A percentile compares a stretch with the other conserved stretches of the same genome.
phyloP scores from a whole-genome alignment of 2,113 vertebrate genomes.

The Otis tarda region DNA sequence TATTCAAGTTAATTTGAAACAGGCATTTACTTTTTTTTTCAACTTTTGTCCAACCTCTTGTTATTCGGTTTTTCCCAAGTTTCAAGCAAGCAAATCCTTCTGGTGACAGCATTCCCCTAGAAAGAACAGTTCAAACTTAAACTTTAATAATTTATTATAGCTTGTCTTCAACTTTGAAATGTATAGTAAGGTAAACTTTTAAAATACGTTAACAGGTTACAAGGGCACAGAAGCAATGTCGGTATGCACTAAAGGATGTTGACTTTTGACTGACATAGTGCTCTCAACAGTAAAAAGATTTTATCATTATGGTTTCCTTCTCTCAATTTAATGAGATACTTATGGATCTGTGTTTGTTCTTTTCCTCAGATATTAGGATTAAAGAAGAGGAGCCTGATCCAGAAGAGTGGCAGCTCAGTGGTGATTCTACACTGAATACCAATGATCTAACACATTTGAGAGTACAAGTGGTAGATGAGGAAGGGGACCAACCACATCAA shows the following conservation, averaged over 20 bases:
- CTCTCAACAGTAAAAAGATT: slow-evolving; percentile 25
- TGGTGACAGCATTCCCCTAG: neutral
- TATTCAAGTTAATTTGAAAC: neutral
- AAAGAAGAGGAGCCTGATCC: slow-evolving; percentile 97
- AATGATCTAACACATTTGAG: slow-evolving; percentile 95
- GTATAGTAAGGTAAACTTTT: slow-evolving; percentile 38
- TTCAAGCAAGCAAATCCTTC: neutral
- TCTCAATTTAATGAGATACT: slow-evolving; percentile 38
- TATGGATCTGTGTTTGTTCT: slow-evolving; percentile 59
- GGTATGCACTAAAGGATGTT: slow-evolving; percentile 8
- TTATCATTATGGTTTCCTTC: slow-evolving; percentile 35
- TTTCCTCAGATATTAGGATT: slow-evolving; percentile 90
- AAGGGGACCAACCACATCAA: slow-evolving; percentile 90
- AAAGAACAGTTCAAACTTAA: neutral
- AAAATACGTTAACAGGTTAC: neutral
- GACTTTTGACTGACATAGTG: slow-evolving; percentile 11
- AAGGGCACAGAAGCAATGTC: neutral
- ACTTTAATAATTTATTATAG: neutral
- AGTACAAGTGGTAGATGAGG: slow-evolving; percentile 93
- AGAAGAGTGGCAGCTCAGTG: slow-evolving; percentile 95
- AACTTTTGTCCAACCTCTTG: neutral
- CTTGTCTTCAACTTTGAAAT: slow-evolving; percentile 39
- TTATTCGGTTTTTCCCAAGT: neutral
- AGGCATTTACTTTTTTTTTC: neutral
- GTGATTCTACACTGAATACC: slow-evolving; percentile 94